Evolutionary conservation across 2,797 vertebrate genomes (phyloP), one percentile per base, ranked within the genome.

Genomic region (Brotula barbata): DNA sequence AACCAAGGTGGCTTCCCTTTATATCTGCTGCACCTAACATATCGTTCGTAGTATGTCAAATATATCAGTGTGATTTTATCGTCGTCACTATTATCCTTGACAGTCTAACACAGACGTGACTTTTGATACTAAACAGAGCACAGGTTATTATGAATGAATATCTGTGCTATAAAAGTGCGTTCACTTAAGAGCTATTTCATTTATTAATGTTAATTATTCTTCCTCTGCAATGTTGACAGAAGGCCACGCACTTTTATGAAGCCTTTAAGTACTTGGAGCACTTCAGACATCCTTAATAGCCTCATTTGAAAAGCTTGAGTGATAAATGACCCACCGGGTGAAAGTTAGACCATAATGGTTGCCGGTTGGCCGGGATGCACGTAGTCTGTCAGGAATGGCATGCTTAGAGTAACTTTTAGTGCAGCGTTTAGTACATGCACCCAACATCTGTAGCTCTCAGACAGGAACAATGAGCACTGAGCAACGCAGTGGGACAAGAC

Each of bases 201-300:
- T 63, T 50, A 58, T 73, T 68, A 33, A 76, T 52, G 52, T 45
- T 45, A 28, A 44, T 56, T 73, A 33, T 28, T 28, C 25, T 23
- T 64, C 44, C 36, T 63, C 33, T 14, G 63, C 40, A 39, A 1
- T 43, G 53, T 31, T 58, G 61, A 75, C 69, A 63, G 55, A 71
- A 22, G 21, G 48, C 46, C n/a, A 1, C 31, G 48, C 45, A 61
- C 43, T 61, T 64, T 20, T 19, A 28, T 17, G 48, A 58, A 19
- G 64, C 69, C 55, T 74, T 73, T 41, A 64, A 63, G 61, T 48
- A 51, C 64, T 66, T 52, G 31, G 40, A 50, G 47, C 8, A 0
- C 50, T 47, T 31, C 46, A 56, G 44, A 61, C 14, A 16, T 55
- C 15, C 44, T 61, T 76, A 40, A 51, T n/a, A 36, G 36, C 45